Evolutionary conservation across 2,797 vertebrate genomes (phyloP).

Genomic region (Fratercula arctica): DNA sequence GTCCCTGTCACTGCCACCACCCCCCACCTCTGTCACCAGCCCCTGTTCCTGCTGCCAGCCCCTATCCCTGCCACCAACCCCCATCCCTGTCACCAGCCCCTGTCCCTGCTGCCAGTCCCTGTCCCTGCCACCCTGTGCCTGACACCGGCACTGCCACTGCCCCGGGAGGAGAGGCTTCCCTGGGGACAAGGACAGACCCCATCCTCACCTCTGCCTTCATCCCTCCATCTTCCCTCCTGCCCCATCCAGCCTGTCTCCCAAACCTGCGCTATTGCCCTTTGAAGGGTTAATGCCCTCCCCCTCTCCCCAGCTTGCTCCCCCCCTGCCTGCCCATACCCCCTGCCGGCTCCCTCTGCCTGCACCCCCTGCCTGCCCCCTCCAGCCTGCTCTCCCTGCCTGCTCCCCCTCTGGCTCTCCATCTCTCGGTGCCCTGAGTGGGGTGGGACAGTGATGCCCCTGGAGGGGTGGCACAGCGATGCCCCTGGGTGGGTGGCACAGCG

Average conservation of each 20-base stretch:
- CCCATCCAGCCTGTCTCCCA: accelerated
- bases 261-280: accelerated
- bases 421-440: not conserved
- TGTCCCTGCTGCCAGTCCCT: not conserved
- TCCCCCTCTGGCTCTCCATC: accelerated
- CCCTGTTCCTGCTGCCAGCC: too few relatives aligned
- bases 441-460: not conserved
- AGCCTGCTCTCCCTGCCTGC: too few relatives aligned
- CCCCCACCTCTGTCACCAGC: too few relatives aligned
- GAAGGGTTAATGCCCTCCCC: too few relatives aligned
- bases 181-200: not conserved
- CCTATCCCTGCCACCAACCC: not conserved
- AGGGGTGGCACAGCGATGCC: too few relatives aligned
- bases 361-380: too few relatives aligned
- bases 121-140: accelerated
- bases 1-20: too few relatives aligned
- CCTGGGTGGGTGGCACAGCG: too few relatives aligned
- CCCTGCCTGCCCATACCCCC: too few relatives aligned
- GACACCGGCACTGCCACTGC: not conserved
- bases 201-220: not conserved
- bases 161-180: too few relatives aligned
- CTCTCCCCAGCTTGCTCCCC: too few relatives aligned
- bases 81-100: too few relatives aligned
- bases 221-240: not conserved
- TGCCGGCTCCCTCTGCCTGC: not conserved